These are phyloP conservation scores for Clupea harengus DNA, from an alignment of 2,113 vertebrate species.

Conservation along the genomic window DNA sequence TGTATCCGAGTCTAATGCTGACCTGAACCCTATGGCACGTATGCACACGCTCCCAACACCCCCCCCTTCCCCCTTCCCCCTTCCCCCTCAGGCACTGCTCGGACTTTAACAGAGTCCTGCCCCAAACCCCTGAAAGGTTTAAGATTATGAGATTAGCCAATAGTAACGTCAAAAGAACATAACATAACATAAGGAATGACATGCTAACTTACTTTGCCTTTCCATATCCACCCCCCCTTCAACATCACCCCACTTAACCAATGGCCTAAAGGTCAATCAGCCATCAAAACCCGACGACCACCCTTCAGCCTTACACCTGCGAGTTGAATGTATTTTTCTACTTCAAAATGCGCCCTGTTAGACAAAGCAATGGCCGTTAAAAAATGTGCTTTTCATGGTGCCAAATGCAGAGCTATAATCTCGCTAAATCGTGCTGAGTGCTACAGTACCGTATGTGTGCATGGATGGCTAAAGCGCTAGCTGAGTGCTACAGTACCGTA, in stretches of 20 bases:
- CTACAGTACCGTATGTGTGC: background rate
- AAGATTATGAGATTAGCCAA: slow-evolving; percentile 4
- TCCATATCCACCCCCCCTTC: background rate
- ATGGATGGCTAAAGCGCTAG: background rate
- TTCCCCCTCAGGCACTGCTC: background rate
- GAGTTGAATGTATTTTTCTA: background rate
- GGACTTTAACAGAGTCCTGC: background rate
- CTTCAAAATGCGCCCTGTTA: background rate
- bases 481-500: too few relatives aligned
- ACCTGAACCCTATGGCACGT: background rate
- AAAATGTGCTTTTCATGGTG: background rate
- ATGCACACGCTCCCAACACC: background rate
- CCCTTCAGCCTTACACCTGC: background rate
- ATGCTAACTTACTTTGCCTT: slow-evolving; percentile 3
- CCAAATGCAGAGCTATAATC: background rate
- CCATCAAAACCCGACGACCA: background rate
- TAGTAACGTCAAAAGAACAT: background rate
- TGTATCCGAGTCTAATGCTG: background rate
- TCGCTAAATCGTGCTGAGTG: background rate
- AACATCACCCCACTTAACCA: background rate
- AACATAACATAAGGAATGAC: slow-evolving; percentile 9
- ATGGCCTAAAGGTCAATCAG: background rate
- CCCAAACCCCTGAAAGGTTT: background rate
- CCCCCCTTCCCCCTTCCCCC: too few relatives aligned
- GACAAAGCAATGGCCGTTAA: background rate